Evolutionary conservation across 2,797 vertebrate genomes (phyloP).

Genomic region (Melanotaenia parkinsoni): DNA sequence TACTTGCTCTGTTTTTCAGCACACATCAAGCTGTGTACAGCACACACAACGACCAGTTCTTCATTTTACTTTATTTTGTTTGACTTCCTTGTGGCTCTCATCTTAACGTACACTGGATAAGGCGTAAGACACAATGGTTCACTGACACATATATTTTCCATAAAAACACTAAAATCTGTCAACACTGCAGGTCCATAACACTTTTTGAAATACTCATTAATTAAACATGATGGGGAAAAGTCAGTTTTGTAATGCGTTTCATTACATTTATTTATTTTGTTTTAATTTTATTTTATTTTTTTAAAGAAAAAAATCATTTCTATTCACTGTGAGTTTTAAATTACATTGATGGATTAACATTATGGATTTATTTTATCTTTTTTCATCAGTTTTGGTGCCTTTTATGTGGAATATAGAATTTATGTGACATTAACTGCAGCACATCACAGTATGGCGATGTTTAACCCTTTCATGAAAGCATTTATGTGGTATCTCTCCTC

Average conservation of each 20-base stretch:
- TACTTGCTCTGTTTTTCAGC: constrained; percentile 57
- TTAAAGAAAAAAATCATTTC: constrained; percentile 21
- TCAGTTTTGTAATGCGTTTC: constrained; percentile 43
- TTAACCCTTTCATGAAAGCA: constrained; percentile 33
- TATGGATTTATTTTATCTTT: constrained; percentile 10
- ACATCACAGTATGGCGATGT: constrained; percentile 42
- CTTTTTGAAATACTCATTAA: constrained; percentile 37
- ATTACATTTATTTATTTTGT: constrained; percentile 35
- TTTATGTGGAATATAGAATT: constrained; percentile 70
- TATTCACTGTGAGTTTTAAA: constrained; percentile 62
- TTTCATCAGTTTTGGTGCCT: constrained; percentile 79
- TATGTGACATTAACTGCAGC: constrained; percentile 56
- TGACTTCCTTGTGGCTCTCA: constrained; percentile 49
- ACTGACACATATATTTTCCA: constrained; percentile 46
- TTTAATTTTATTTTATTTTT: not conserved
- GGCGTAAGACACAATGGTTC: constrained; percentile 56
- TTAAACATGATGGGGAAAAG: constrained; percentile 31
- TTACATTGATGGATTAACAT: constrained; percentile 6
- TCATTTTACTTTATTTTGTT: constrained; percentile 9
- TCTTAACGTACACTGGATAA: constrained; percentile 79
- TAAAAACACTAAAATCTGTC: constrained; percentile 37
- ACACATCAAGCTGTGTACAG: constrained; percentile 57
- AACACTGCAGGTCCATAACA: constrained; percentile 57
- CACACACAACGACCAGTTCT: constrained; percentile 27
- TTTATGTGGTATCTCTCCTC: constrained; percentile 5